phyloP scores from a whole-genome alignment of 2,888 invertebrate species.

The Hirtodrosophila duncani region DNA sequence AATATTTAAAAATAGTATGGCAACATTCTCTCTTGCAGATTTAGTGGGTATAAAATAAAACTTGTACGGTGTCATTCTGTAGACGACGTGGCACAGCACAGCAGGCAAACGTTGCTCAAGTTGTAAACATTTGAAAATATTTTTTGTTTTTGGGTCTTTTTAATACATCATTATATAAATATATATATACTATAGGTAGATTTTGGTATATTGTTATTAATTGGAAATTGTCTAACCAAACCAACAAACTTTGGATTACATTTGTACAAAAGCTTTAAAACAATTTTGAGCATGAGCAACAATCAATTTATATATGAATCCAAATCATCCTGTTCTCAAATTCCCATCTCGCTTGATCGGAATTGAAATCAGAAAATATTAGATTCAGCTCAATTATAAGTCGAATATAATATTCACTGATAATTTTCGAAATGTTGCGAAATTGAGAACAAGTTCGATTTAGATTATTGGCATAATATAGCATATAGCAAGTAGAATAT shows the following conservation, averaged over 20 bases:
- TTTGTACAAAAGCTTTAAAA: constrained; percentile 63
- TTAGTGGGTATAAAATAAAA: background rate
- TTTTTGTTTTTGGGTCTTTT: background rate
- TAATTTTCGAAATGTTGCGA: no score
- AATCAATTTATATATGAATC: no score
- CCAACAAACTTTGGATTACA: constrained; percentile 56
- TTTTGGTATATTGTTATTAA: constrained; percentile 5
- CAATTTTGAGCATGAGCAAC: constrained; percentile 61
- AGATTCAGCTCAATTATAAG: no score
- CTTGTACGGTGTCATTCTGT: constrained; percentile 28
- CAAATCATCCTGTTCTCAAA: no score
- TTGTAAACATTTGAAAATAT: constrained; percentile 4
- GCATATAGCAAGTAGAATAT: no score
- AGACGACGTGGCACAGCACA: constrained; percentile 37
- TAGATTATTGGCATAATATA: no score
- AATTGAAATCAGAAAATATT: no score
- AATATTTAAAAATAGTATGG: constrained; percentile 51
- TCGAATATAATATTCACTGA: no score
- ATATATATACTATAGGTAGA: no score
- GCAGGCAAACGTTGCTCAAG: constrained; percentile 35
- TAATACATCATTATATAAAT: background rate
- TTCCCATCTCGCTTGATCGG: no score
- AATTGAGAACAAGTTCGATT: no score
- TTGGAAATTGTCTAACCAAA: constrained; percentile 53
- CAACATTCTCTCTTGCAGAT: constrained; percentile 13